Conservation (phyloP, 1,140 invertebrate genomes). For the Radopholus similis region DNA sequence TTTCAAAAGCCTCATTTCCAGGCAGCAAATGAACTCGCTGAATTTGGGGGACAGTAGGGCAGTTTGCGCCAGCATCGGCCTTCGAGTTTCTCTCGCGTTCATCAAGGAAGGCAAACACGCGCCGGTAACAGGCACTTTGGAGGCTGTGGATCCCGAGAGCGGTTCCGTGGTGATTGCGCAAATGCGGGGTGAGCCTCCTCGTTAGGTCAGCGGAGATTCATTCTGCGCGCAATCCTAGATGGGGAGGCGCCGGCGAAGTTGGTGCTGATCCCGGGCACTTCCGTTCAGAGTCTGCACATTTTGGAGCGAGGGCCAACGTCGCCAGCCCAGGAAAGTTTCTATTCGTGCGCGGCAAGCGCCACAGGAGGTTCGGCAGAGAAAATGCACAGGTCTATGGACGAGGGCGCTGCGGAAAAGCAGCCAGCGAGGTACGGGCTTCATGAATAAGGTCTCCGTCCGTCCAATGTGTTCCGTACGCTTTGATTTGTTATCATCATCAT, state of each 20-base stretch:
- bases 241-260: not conserved
- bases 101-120: not conserved
- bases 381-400: not conserved
- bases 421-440: too few relatives aligned
- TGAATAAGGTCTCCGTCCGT: too few relatives aligned
- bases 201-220: not conserved
- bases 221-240: not conserved
- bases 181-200: not conserved
- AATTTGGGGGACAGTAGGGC: not conserved
- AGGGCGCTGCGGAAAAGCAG: too few relatives aligned
- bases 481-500: too few relatives aligned
- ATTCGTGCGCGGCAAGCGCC: too few relatives aligned
- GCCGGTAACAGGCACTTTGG: constrained; percentile 3
- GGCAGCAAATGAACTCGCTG: not conserved
- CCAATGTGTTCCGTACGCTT: too few relatives aligned
- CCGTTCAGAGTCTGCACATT: constrained; percentile 14
- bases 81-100: constrained; percentile 9
- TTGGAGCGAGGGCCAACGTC: too few relatives aligned
- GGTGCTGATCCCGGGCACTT: constrained; percentile 8
- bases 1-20: not conserved
- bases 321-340: too few relatives aligned
- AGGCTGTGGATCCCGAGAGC: constrained; percentile 10
- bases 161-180: constrained; percentile 1
- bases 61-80: not conserved
- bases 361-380: not conserved